These are phyloP conservation scores for Apeltes quadracus DNA, from an alignment of 2,113 vertebrate species.

Conservation along the genomic window DNA sequence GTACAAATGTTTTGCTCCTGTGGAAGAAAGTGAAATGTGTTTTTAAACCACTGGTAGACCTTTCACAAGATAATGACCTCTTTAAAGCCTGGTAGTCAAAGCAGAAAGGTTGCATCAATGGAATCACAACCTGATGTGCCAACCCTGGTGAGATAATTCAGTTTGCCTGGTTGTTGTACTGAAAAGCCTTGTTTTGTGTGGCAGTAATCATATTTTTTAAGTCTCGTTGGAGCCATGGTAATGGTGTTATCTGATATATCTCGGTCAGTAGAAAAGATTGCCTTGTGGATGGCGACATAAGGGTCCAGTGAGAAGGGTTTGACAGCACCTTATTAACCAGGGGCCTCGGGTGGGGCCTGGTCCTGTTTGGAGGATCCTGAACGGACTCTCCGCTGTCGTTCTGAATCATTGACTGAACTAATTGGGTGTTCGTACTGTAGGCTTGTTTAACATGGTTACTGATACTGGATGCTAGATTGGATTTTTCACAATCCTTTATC, in stretches of 20 bases:
- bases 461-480: background rate
- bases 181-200: background rate
- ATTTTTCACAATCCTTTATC: background rate
- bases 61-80: background rate
- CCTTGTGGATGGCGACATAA: constrained; percentile 31
- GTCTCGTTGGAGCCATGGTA: constrained; percentile 19
- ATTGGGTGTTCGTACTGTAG: background rate
- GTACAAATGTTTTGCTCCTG: background rate
- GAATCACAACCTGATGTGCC: constrained; percentile 27
- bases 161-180: background rate
- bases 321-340: constrained; percentile 12
- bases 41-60: background rate
- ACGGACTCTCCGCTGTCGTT: background rate
- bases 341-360: background rate
- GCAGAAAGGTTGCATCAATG: constrained; percentile 21
- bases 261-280: constrained; percentile 46
- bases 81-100: constrained; percentile 33
- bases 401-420: background rate
- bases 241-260: constrained; percentile 44
- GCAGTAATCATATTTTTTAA: constrained; percentile 37
- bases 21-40: background rate
- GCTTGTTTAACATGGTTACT: background rate
- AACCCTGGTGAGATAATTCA: constrained; percentile 29
- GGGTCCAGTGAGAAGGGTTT: constrained; percentile 23
- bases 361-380: background rate